A percentile compares a stretch with the other conserved stretches of the same genome.
phyloP scores from a whole-genome alignment of 2,797 vertebrate species.

The Arnoldichthys spilopterus region DNA sequence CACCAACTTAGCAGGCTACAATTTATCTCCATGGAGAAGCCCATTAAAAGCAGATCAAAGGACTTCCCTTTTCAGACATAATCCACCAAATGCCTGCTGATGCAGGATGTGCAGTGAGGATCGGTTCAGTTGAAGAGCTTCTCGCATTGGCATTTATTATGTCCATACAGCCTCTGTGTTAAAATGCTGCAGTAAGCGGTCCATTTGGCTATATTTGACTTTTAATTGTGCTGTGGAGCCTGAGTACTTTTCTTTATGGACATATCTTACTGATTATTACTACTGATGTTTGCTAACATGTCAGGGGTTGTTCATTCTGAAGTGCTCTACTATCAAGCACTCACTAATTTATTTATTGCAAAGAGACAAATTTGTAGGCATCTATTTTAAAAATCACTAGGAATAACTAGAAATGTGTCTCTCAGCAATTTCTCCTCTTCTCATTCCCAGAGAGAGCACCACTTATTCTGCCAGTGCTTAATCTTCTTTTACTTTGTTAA shows the following conservation, averaged over 20 bases:
- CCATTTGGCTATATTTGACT: background rate
- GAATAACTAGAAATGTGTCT: background rate
- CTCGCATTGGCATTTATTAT: slow-evolving; percentile 39
- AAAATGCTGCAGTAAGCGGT: background rate
- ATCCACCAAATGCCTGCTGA: slow-evolving; percentile 66
- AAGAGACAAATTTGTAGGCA: slow-evolving; percentile 41
- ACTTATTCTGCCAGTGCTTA: slow-evolving; percentile 74
- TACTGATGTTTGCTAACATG: slow-evolving; percentile 54
- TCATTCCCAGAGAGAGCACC: slow-evolving; percentile 67
- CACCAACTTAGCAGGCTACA: slow-evolving; percentile 50
- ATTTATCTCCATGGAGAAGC: slow-evolving; percentile 57
- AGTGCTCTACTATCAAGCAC: slow-evolving; percentile 45
- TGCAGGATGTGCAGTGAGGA: slow-evolving; percentile 64
- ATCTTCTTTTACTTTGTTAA: slow-evolving; percentile 79
- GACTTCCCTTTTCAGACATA: slow-evolving; percentile 51
- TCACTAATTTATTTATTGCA: slow-evolving; percentile 26
- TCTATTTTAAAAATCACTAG: background rate
- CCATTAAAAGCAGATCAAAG: slow-evolving; percentile 75
- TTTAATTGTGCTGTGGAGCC: background rate
- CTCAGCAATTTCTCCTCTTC: slow-evolving; percentile 23
- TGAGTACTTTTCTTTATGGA: slow-evolving; percentile 2
- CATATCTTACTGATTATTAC: slow-evolving; percentile 36
- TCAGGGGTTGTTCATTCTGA: slow-evolving; percentile 58
- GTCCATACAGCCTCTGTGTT: slow-evolving; percentile 32
- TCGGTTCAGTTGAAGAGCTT: slow-evolving; percentile 44